Evolutionary conservation across 2,797 vertebrate genomes (phyloP), one percentile per base, ranked within the genome.

Genomic region (Tadarida brasiliensis): DNA sequence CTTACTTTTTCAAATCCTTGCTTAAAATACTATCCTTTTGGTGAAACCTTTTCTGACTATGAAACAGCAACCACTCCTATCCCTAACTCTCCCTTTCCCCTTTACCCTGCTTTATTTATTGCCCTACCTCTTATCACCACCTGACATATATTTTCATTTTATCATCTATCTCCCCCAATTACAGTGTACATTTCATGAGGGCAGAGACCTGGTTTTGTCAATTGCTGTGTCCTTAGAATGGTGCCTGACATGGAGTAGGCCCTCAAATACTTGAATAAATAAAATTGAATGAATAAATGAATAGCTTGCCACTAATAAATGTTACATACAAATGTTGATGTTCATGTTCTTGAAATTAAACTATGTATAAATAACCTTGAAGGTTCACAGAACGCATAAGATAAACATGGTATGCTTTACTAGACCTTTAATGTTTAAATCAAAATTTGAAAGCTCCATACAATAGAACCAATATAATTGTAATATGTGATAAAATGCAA

Each of bases 181-280:
- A 56, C 17, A 86, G 0, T 54, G 22, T 86, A 88, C 35, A 17
- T 80, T 90, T 33, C 56, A 39, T 73, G 39, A 81, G 67, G 11
- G 16, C 14, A 56, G 51, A 90, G 70, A 76, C 49, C 57, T 93
- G 74, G 28, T 70, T 95, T 93, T 91, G 11, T 87, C 91, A n/a
- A 65, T 39, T 76, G 6, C 44, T 71, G 0, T 91, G 15, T 76
- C 26, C 28, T 57, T 92, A 87, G 74, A 78, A 83, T 85, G 47
- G 4, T 96, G 19, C 63, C 30, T 68, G 6, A 44, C 3, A 0
- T 65, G 17, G 26, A 77, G 28, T 57, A 51, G 54, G 33, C 49
- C 67, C 68, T 88, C n/a, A 61, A 73, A 92, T 87, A 73, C 22
- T 68, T 92, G 57, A 90, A 88, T 88, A 91, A 84, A 82, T 96